These are phyloP conservation scores for Palythoa grandiflora DNA, from an alignment of 92 coral and sea anemone species.

Conservation along the genomic window DNA sequence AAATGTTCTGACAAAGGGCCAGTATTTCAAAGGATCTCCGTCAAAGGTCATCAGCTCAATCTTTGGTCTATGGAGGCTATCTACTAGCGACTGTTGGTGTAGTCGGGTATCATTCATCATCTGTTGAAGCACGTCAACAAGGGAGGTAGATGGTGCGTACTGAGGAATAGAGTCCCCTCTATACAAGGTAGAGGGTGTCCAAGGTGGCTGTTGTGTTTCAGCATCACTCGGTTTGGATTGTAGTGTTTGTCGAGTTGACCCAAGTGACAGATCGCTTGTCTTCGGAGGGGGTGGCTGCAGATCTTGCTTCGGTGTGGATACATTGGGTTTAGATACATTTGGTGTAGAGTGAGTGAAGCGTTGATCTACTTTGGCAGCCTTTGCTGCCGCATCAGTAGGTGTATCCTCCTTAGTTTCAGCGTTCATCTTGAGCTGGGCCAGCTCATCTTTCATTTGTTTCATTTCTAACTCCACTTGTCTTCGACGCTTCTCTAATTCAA, in stretches of 20 bases:
- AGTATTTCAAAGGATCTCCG: conserved; percentile 57
- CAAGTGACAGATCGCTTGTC: conserved; percentile 24
- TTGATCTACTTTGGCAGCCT: conserved; percentile 51
- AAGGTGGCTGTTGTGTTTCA: conserved; percentile 40
- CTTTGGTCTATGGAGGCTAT: conserved; percentile 59
- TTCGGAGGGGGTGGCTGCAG: conserved; percentile 62
- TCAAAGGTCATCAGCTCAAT: conserved; percentile 55
- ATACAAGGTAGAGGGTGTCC: conserved; percentile 46
- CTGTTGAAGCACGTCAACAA: conserved; percentile 26
- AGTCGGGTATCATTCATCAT: conserved; percentile 28
- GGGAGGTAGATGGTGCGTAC: conserved; percentile 42
- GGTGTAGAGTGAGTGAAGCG: conserved; percentile 63
- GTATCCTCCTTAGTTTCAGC: conserved; percentile 20
- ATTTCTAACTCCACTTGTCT: conserved; percentile 23
- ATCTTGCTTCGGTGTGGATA: conserved; percentile 41
- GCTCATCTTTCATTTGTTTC: conserved; percentile 50
- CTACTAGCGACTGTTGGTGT: conserved; percentile 62
- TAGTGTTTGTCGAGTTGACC: background rate
- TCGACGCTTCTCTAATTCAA: conserved; percentile 46
- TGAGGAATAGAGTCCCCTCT: conserved; percentile 33
- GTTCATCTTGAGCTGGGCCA: conserved; percentile 58
- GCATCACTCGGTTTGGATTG: conserved; percentile 44
- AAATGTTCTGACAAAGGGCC: conserved; percentile 47
- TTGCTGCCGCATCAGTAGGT: background rate
- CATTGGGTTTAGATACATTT: conserved; percentile 43